Conservation (phyloP, 35 echinoderm and acorn worm genomes). For the Ptychodera flava region DNA sequence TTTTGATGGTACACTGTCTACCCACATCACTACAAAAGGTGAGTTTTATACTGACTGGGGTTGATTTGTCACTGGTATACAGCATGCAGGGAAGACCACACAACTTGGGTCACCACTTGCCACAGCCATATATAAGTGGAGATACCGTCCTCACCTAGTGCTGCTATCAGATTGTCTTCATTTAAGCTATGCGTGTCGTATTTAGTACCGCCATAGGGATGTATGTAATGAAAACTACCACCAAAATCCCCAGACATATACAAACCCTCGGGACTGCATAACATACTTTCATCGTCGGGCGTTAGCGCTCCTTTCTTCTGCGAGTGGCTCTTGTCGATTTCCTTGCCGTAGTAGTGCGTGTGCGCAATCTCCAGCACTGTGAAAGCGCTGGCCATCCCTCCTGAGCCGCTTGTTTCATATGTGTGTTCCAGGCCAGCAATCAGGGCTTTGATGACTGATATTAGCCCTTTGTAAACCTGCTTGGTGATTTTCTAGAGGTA, state of each 20-base stretch:
- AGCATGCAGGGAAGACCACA: no score
- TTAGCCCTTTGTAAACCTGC: constrained; percentile 82
- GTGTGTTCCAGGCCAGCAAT: constrained; percentile 83
- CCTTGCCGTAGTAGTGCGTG: constrained; percentile 99
- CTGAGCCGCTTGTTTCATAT: constrained; percentile 69
- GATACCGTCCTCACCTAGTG: constrained; percentile 62
- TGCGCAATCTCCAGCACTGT: constrained; percentile 87
- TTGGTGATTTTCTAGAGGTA: constrained; percentile 76
- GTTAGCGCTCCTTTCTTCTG: neutral
- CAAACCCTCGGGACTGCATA: neutral
- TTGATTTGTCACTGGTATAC: no score
- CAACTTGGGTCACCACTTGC: no score
- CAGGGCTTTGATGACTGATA: constrained; percentile 78
- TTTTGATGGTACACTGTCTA: no score
- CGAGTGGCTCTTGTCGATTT: constrained; percentile 46
- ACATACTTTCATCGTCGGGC: neutral
- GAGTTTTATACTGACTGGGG: no score
- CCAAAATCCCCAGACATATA: constrained; percentile 10
- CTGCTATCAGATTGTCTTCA: constrained; percentile 88
- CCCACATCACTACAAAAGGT: no score
- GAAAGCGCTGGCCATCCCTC: constrained; percentile 93
- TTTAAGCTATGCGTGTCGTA: constrained; percentile 64
- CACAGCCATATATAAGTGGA: neutral
- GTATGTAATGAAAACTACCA: constrained; percentile 21
- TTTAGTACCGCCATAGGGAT: constrained; percentile 36